Evolutionary conservation across 1,140 invertebrate species (phyloP).

Genomic region (Nixonia krombeini): DNA sequence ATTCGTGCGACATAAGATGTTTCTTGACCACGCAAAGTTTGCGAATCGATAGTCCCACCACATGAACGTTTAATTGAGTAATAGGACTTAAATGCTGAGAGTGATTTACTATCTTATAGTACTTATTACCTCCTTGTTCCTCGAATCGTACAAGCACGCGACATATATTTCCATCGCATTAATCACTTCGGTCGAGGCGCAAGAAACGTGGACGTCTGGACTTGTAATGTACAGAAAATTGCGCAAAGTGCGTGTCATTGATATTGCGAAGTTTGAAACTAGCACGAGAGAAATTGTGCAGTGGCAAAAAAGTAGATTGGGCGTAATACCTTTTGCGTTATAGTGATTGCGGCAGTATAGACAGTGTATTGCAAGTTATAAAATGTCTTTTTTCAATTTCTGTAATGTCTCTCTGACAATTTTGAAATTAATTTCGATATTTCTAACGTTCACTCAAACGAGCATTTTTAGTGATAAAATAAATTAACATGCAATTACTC

Average conservation of each 20-base stretch:
- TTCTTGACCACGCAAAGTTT: slow-evolving; percentile 10
- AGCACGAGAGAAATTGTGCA: neutral
- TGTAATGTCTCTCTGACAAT: neutral
- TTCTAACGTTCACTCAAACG: too few species aligned
- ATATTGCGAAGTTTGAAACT: neutral
- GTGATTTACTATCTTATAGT: slow-evolving; percentile 20
- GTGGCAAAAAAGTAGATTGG: too few species aligned
- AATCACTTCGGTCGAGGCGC: neutral
- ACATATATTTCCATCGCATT: neutral
- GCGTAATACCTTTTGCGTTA: too few species aligned
- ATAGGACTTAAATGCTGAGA: slow-evolving; percentile 11
- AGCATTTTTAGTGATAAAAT: too few species aligned
- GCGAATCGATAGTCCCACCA: slow-evolving; percentile 13
- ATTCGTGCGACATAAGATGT: slow-evolving; percentile 14
- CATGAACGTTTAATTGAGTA: slow-evolving; percentile 14
- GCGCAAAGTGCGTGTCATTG: too few species aligned
- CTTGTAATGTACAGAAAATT: neutral
- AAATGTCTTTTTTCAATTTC: neutral
- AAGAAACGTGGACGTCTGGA: neutral
- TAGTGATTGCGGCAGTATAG: too few species aligned
- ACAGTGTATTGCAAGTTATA: neutral
- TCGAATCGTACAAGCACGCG: slow-evolving; percentile 5
- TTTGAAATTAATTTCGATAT: neutral
- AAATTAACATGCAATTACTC: too few species aligned
- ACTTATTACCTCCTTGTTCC: slow-evolving; percentile 12